A percentile compares a stretch with the other conserved stretches of the same genome.
These are phyloP conservation scores for Oryzias curvinotus DNA, from an alignment of 2,113 vertebrate genomes.

Conservation along the genomic window DNA sequence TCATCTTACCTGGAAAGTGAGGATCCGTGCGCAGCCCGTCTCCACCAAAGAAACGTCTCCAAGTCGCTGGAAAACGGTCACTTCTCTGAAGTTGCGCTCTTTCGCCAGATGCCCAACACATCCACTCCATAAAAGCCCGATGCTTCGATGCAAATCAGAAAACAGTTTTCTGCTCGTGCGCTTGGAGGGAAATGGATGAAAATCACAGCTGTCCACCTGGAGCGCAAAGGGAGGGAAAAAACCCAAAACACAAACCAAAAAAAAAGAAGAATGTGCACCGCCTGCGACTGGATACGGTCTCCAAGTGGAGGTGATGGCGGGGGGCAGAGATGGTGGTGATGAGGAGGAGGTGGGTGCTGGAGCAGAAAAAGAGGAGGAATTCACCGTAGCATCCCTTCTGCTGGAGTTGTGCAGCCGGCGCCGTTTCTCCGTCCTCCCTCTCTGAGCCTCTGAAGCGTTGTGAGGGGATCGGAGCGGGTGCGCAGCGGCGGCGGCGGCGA, in stretches of 20 bases:
- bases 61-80: constrained; percentile 35
- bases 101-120: constrained; percentile 52
- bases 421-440: constrained; percentile 64
- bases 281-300: constrained; percentile 34
- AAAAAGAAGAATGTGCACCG: background rate
- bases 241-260: background rate
- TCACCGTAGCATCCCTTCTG: constrained; percentile 60
- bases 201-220: constrained; percentile 11
- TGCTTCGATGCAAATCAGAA: constrained; percentile 1
- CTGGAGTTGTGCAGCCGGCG: constrained; percentile 33
- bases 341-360: constrained; percentile 19
- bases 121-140: constrained; percentile 45
- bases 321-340: constrained; percentile 3
- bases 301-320: constrained; percentile 33
- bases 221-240: constrained; percentile 19
- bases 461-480: constrained; percentile 47
- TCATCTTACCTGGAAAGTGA: constrained; percentile 55
- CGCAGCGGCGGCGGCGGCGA: constrained; percentile 17
- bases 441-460: constrained; percentile 53
- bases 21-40: constrained; percentile 41
- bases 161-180: constrained; percentile 10
- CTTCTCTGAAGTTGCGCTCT: constrained; percentile 32
- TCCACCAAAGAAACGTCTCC: constrained; percentile 36
- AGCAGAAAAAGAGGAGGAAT: constrained; percentile 30
- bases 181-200: constrained; percentile 1